These are phyloP conservation scores for Drosophila melanocephala DNA, from an alignment of 2,888 invertebrate species.

Conservation along the genomic window DNA sequence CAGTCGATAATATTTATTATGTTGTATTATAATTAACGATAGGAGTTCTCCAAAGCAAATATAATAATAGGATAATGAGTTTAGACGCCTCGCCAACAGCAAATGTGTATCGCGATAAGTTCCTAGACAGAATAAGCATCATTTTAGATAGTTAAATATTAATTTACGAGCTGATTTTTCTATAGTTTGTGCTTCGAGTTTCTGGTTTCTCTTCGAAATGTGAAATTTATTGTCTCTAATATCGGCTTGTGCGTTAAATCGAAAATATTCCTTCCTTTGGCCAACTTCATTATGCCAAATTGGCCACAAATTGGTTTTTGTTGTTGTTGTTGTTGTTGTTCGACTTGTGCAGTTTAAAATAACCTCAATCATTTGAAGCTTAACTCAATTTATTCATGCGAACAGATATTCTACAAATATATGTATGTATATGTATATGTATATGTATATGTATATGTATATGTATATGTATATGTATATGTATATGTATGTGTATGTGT, in stretches of 20 bases:
- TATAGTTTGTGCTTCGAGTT: neutral
- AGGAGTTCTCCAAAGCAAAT: too few relatives aligned
- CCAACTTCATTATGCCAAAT: neutral
- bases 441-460: too few relatives aligned
- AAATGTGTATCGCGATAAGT: too few relatives aligned
- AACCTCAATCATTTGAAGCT: neutral
- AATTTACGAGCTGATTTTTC: neutral
- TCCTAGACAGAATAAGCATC: too few relatives aligned
- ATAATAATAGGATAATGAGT: too few relatives aligned
- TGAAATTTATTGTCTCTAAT: neutral
- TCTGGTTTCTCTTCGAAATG: neutral
- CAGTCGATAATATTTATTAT: neutral
- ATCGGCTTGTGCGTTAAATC: neutral
- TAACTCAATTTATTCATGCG: neutral
- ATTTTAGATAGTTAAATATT: neutral
- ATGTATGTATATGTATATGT: too few relatives aligned
- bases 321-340: neutral
- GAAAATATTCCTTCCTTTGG: neutral
- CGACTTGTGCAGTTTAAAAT: neutral
- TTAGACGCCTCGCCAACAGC: too few relatives aligned
- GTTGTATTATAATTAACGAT: too few relatives aligned
- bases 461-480: too few relatives aligned
- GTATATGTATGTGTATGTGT: too few relatives aligned
- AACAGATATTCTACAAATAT: neutral
- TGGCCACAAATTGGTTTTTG: neutral